Evolutionary conservation across 1,140 invertebrate species (phyloP).

Genomic region (Arctopsyche grandis): DNA sequence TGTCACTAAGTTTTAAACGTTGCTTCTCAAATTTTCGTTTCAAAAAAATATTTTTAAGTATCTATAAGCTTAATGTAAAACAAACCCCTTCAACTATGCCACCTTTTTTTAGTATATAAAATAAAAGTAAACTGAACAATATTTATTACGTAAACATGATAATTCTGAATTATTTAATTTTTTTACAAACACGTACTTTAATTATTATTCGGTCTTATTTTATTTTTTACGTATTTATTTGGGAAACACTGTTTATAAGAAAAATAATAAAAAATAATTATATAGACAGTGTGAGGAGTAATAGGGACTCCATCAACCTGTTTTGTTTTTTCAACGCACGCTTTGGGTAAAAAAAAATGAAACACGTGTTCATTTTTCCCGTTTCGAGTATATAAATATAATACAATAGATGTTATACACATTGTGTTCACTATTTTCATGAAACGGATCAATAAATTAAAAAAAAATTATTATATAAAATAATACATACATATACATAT

Average conservation of each 20-base stretch:
- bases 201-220: not conserved
- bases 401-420: no score
- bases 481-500: no score
- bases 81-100: no score
- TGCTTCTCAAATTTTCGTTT: not conserved
- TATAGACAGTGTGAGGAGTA: constrained; percentile 29
- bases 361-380: constrained; percentile 53
- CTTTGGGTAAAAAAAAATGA: constrained; percentile 46
- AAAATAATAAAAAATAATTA: constrained; percentile 43
- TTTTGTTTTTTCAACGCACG: constrained; percentile 51
- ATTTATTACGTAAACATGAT: no score
- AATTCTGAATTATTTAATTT: not conserved
- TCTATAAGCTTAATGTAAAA: not conserved
- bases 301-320: constrained; percentile 45
- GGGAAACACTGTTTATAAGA: not conserved
- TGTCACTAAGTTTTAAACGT: not conserved
- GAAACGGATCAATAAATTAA: no score
- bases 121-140: no score
- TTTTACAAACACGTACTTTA: not conserved
- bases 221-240: not conserved
- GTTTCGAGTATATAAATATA: constrained; percentile 9
- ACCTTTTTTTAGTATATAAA: no score
- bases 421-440: no score
- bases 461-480: no score
- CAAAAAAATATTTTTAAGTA: not conserved